phyloP scores from a whole-genome alignment of 2,113 vertebrate species.

The Dinomys branickii region DNA sequence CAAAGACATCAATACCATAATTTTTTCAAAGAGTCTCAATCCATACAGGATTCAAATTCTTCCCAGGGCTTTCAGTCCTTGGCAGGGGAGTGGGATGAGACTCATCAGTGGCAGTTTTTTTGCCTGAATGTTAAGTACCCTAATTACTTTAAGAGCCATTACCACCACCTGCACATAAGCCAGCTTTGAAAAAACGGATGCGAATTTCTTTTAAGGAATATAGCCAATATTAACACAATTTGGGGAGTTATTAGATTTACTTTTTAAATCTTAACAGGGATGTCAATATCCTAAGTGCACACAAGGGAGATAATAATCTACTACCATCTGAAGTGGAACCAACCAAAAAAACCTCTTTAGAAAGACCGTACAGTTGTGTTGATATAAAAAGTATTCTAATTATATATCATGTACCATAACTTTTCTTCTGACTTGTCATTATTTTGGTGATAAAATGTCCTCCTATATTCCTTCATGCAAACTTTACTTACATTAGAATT shows the following conservation, averaged over 20 bases:
- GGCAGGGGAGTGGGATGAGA: neutral
- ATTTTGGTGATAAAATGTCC: conserved; percentile 49
- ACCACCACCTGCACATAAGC: conserved; percentile 50
- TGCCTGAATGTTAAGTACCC: conserved; percentile 65
- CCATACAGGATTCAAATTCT: conserved; percentile 14
- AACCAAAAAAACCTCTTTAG: conserved; percentile 57
- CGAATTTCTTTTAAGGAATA: conserved; percentile 70
- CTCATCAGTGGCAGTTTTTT: conserved; percentile 44
- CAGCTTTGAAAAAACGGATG: conserved; percentile 68
- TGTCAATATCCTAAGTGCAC: conserved; percentile 45
- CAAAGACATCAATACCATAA: neutral
- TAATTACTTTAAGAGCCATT: conserved; percentile 72
- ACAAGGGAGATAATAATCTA: conserved; percentile 38
- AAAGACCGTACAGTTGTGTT: neutral
- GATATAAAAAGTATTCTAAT: conserved; percentile 48
- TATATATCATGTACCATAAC: conserved; percentile 43
- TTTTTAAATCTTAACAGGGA: conserved; percentile 75
- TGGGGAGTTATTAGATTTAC: conserved; percentile 62
- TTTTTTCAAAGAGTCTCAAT: neutral
- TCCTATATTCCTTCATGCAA: conserved; percentile 49
- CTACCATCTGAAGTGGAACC: conserved; percentile 40
- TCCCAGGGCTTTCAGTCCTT: neutral
- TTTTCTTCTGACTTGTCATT: conserved; percentile 46
- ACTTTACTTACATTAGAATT: conserved; percentile 57
- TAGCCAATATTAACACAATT: conserved; percentile 68